Base-by-base conservation (phyloP, 2,888 invertebrate species). In the Cephus rjabovi region DNA sequence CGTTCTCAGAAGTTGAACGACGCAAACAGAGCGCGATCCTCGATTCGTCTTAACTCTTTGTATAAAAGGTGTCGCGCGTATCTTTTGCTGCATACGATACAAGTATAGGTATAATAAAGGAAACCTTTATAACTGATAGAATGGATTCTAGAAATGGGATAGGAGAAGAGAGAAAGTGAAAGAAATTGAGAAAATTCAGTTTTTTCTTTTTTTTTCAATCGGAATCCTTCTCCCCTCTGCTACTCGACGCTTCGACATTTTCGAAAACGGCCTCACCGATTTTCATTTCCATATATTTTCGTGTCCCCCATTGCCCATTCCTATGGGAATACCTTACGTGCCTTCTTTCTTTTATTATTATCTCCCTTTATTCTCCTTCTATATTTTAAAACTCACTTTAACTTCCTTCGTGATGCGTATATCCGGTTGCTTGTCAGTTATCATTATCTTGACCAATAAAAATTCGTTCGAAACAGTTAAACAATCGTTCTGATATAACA, bases 121-220 rank as follows among this genome's bases (percentile, higher is more conserved):
- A 23, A 56, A 9, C 23, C 9, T 23, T 23, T 56, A 56, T 23
- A 15, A 12, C 40, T 4, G 40, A 12, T 35, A 1, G 12, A 35
- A 35, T 15, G 23, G 9, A 56, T 56, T 56, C 23, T 56, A 56
- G 23, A 2, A 56, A 23, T 56, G 6, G 23, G 23, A 23, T 23
- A 56, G 15, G 40, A 1, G 40, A 40, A 15, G 15, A 40, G 15
- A 40, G 40, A 40, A 40, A 40, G 15, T 40, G 4, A 1, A 40
- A 15, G 6, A 40, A 40, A 40, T 15, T 40, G 23, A 69, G 23
- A 73, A 76, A 79, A 79, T 71, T 79, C 80, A 75, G 80, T 81
- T 80, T 76, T 75, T 73, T 37, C 56, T 78, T 76, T 75, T 70
- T 75, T 31, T 75, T 69, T 74, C 37, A 69, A 33, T 69, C 73